Percentiles rank a stretch among this genome's conserved stretches.
Conservation (phyloP, 2,888 invertebrate species). For the Macroteleia sp. region DNA sequence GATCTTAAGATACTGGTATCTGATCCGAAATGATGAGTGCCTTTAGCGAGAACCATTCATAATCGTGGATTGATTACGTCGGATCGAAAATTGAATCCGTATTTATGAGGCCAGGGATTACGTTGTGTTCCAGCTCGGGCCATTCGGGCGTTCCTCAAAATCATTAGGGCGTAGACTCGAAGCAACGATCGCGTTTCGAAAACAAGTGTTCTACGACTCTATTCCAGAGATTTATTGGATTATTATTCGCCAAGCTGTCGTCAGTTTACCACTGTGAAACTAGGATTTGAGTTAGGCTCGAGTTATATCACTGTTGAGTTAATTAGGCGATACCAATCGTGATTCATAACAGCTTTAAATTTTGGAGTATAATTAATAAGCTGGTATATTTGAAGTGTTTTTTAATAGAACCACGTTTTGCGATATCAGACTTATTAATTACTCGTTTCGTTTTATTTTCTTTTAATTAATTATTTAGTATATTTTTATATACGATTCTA, state of each 20-base stretch:
- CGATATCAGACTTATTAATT: too few relatives aligned
- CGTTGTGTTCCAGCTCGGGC: not conserved
- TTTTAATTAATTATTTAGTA: too few relatives aligned
- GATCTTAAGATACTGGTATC: too few relatives aligned
- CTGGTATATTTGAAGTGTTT: too few relatives aligned
- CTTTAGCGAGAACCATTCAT: slow-evolving; percentile 27
- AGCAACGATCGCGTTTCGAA: slow-evolving; percentile 56
- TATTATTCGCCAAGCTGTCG: slow-evolving; percentile 34
- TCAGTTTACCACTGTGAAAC: slow-evolving; percentile 6
- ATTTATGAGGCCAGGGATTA: slow-evolving; percentile 43
- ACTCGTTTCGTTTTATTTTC: too few relatives aligned
- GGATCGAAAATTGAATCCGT: slow-evolving; percentile 52
- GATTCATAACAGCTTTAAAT: too few relatives aligned
- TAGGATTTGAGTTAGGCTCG: not conserved
- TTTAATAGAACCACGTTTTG: too few relatives aligned
- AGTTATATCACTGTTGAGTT: too few relatives aligned
- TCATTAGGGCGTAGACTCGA: slow-evolving; percentile 43
- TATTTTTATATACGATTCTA: too few relatives aligned
- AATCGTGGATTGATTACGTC: slow-evolving; percentile 34
- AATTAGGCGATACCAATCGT: too few relatives aligned
- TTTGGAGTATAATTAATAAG: too few relatives aligned
- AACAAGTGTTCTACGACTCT: slow-evolving; percentile 48
- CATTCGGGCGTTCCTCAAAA: slow-evolving; percentile 25
- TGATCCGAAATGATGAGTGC: slow-evolving; percentile 39
- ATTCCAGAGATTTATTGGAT: slow-evolving; percentile 45